A percentile compares a stretch with the other conserved stretches of the same genome.
These are phyloP conservation scores for Sminthurides aquaticus DNA, from an alignment of 2,888 invertebrate species.

Conservation along the genomic window DNA sequence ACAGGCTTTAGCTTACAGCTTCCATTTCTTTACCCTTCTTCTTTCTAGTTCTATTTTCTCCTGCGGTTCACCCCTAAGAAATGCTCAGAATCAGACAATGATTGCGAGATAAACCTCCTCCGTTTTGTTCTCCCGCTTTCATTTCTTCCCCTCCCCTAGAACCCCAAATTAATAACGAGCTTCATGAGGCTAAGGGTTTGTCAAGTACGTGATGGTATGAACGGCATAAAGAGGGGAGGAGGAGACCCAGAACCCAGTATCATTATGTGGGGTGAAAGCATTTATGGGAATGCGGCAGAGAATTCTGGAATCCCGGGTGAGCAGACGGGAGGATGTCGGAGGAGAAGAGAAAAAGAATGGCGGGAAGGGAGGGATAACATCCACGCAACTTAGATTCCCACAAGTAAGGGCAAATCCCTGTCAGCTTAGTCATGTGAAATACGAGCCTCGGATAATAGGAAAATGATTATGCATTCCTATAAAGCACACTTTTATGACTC, in stretches of 20 bases:
- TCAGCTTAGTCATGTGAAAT: constrained; percentile 15
- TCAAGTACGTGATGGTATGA: constrained; percentile 8
- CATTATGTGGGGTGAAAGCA: not conserved
- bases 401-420: constrained; percentile 21
- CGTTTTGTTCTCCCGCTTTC: constrained; percentile 17
- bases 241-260: constrained; percentile 10
- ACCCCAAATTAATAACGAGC: constrained; percentile 20
- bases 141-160: constrained; percentile 6
- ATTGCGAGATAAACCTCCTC: too few species aligned
- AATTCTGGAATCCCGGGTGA: constrained; percentile 7
- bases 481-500: not conserved
- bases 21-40: too few species aligned
- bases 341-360: constrained; percentile 4
- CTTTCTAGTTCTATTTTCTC: too few species aligned
- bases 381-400: not conserved
- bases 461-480: constrained; percentile 23
- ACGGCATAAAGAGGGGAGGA: not conserved
- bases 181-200: constrained; percentile 26
- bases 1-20: too few species aligned
- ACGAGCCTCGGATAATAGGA: constrained; percentile 22
- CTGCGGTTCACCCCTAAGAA: too few species aligned
- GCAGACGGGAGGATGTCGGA: not conserved
- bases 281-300: not conserved
- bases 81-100: too few species aligned
- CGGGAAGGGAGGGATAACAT: not conserved